Evolutionary conservation across 1,140 invertebrate species (phyloP), one percentile per base, ranked within the genome.

Genomic region (Pygmarrhopalites habei): DNA sequence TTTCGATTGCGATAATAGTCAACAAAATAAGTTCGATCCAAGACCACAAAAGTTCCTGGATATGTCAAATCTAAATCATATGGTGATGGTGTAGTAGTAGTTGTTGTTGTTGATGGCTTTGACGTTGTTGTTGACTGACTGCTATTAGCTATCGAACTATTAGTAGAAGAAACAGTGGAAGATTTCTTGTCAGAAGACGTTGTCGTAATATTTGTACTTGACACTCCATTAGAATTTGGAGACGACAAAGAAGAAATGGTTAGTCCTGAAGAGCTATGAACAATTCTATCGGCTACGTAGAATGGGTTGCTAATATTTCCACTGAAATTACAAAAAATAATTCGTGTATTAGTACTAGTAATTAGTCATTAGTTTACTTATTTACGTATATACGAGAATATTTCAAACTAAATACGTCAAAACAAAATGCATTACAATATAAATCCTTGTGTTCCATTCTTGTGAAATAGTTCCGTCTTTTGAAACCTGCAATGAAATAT

Each of bases 11-110:
- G 85, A 78, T 92, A 95, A 77, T 89, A 93, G 69, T 91, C 85
- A 65, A 92, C 77, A 78, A 95, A 95, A 77, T 89, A 87, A 61
- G 83, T 80, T 72, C 89, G 84, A 74, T 94, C 89, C 56, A 95
- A 79, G 15, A 95, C 88, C 29, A 91, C 89, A 56, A 95, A 82
- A 17, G 89, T 92, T 15, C 89, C 81, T n/a, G 84, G 82, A 68
- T 80, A 80, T 56, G 81, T 79, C 64, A 85, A 5, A 29, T 57
- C 55, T 35, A 14, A 28, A 12, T 57, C 7, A 21, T 35, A 19
- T 7, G 30, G 15, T 43, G 56, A 12, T 58, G 28, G 44, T 17
- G 21, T 25, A n/a, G 15, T 39, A 44, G 28, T 57, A 12, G 52
- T 39, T 14, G 43, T 32, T 14, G 52, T 29, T 46, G 61, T 30